phyloP scores from a whole-genome alignment of 2,113 vertebrate species.

The Hippocampus abdominalis region DNA sequence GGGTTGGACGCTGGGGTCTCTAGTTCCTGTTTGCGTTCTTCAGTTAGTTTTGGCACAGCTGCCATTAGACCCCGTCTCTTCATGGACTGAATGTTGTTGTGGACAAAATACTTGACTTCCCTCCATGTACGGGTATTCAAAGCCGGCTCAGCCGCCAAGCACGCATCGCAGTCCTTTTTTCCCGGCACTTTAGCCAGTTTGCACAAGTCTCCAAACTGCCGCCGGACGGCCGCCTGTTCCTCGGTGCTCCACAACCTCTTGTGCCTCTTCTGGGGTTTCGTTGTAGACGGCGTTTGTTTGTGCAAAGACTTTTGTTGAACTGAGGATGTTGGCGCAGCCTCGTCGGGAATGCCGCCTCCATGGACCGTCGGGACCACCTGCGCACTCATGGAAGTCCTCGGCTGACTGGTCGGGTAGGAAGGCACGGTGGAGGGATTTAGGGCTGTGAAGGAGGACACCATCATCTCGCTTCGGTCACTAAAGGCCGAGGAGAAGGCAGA shows the following conservation, averaged over 20 bases:
- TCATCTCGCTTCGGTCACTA: constrained; percentile 30
- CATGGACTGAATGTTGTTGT: constrained; percentile 65
- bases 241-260: constrained; percentile 60
- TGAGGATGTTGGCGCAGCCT: background rate
- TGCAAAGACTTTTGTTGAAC: constrained; percentile 12
- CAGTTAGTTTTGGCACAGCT: constrained; percentile 28
- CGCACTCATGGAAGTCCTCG: constrained; percentile 20
- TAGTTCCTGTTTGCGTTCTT: constrained; percentile 38
- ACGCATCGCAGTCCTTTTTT: constrained; percentile 68
- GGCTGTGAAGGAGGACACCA: constrained; percentile 53
- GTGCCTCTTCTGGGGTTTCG: constrained; percentile 54
- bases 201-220: constrained; percentile 60
- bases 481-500: constrained; percentile 44
- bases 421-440: constrained; percentile 43
- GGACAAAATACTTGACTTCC: constrained; percentile 68
- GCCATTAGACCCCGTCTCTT: constrained; percentile 44
- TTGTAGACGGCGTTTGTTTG: background rate
- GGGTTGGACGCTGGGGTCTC: constrained; percentile 22
- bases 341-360: constrained; percentile 21
- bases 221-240: constrained; percentile 61
- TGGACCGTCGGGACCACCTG: constrained; percentile 59
- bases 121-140: constrained; percentile 61
- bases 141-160: constrained; percentile 62
- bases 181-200: constrained; percentile 62
- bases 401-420: constrained; percentile 28